Evolutionary conservation across 2,797 vertebrate genomes (phyloP).

Genomic region (Helostoma temminkii): DNA sequence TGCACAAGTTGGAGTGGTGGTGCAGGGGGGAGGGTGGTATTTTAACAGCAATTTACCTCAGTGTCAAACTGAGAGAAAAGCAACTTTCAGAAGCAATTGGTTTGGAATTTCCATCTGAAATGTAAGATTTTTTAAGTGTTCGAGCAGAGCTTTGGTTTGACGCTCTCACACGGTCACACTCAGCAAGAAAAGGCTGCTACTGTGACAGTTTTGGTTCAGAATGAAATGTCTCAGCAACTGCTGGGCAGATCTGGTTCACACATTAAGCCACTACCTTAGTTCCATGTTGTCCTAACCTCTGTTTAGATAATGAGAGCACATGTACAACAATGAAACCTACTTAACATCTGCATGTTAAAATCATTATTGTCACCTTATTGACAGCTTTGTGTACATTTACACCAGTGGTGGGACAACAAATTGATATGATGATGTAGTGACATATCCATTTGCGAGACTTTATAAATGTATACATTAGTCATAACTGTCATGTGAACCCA

Average conservation of each 20-base stretch:
- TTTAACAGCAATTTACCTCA: constrained; percentile 17
- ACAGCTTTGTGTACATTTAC: no score
- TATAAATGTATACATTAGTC: no score
- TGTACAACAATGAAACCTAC: not conserved
- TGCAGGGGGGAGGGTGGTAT: not conserved
- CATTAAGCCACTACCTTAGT: not conserved
- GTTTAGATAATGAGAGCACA: not conserved
- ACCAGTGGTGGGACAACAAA: no score
- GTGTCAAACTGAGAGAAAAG: not conserved
- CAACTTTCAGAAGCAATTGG: not conserved
- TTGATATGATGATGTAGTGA: no score
- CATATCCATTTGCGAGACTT: no score
- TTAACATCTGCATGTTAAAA: not conserved
- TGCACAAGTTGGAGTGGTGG: not conserved
- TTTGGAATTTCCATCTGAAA: constrained; percentile 9
- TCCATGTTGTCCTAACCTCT: no score
- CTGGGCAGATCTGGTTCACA: not conserved
- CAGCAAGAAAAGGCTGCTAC: not conserved
- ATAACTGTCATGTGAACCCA: no score
- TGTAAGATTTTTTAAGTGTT: not conserved
- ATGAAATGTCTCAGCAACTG: no score
- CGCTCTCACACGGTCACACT: not conserved
- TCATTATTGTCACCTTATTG: not conserved
- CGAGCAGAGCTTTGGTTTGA: not conserved
- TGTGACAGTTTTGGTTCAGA: no score